Conservation (phyloP, 2,113 vertebrate genomes). For the Mesitornis unicolor region DNA sequence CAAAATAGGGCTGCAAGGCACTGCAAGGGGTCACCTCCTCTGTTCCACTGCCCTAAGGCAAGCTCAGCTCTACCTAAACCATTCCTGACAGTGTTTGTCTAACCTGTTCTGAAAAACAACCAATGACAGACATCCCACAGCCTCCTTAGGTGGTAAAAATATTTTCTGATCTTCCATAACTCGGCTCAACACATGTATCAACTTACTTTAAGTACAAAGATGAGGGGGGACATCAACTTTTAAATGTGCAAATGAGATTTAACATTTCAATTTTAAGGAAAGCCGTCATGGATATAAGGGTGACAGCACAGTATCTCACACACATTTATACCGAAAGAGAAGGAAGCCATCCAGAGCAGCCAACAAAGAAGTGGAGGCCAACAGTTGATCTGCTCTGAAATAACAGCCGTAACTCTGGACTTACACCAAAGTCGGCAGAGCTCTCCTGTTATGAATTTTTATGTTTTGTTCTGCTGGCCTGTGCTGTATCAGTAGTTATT, state of each 20-base stretch:
- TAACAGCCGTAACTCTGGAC: neutral
- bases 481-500: neutral
- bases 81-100: conserved; percentile 7
- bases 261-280: neutral
- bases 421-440: neutral
- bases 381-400: neutral
- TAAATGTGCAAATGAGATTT: neutral
- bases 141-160: neutral
- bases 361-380: neutral
- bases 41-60: neutral
- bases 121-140: neutral
- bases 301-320: neutral
- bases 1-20: neutral
- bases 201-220: neutral
- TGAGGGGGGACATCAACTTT: neutral
- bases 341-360: neutral
- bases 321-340: neutral
- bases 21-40: neutral
- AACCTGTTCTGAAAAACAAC: neutral
- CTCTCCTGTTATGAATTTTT: neutral
- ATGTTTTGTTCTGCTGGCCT: neutral
- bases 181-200: neutral
- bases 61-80: neutral
- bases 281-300: neutral
- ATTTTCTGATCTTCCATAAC: neutral